phyloP scores from a whole-genome alignment of 2,888 invertebrate species.

The Coelinius sp. region DNA sequence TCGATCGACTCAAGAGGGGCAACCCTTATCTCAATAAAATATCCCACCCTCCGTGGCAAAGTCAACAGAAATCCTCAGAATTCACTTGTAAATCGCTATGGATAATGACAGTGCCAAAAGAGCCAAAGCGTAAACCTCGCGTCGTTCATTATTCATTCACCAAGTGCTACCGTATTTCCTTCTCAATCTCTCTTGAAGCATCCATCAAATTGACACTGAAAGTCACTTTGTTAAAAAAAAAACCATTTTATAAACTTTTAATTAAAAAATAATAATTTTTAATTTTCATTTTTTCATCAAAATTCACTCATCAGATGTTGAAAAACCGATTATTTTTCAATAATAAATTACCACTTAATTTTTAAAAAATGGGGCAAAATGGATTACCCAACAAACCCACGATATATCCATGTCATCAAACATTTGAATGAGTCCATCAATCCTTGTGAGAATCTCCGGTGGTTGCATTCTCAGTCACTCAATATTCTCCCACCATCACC shows the following conservation, averaged over 20 bases:
- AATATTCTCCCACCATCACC: neutral
- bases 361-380: too few species aligned
- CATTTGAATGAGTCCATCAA: slow-evolving; percentile 8
- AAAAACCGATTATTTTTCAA: too few species aligned
- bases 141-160: slow-evolving; percentile 35
- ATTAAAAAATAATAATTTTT: neutral
- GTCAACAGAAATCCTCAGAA: neutral
- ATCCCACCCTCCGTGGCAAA: neutral
- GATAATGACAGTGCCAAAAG: slow-evolving; percentile 27
- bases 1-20: slow-evolving; percentile 5
- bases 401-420: neutral
- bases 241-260: slow-evolving; percentile 7
- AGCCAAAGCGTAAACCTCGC: slow-evolving; percentile 4
- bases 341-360: too few species aligned
- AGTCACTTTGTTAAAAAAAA: slow-evolving; percentile 17
- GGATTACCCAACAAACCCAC: too few species aligned
- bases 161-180: slow-evolving; percentile 11
- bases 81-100: neutral
- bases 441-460: slow-evolving; percentile 33
- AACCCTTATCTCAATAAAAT: slow-evolving; percentile 11
- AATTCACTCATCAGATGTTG: too few species aligned
- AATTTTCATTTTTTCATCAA: too few species aligned
- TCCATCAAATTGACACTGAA: slow-evolving; percentile 13
- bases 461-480: slow-evolving; percentile 35
- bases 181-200: slow-evolving; percentile 3